Percentiles rank a stretch among this genome's conserved stretches.
These are phyloP conservation scores for Origma solitaria DNA, from an alignment of 2,113 vertebrate species.

Conservation along the genomic window DNA sequence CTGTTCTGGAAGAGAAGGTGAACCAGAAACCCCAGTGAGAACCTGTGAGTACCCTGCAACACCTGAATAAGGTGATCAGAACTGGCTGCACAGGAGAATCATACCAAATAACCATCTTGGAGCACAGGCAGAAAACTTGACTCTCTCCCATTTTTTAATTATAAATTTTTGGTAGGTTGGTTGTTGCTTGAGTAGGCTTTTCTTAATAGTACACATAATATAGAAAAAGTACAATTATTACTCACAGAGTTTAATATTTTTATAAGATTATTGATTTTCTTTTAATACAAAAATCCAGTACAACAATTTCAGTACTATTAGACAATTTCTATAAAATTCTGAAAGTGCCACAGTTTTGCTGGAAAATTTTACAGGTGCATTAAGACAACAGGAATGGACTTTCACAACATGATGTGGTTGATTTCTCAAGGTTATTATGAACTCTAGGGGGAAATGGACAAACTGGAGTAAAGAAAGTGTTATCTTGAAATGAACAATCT, in stretches of 20 bases:
- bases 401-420: neutral
- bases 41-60: fast-evolving
- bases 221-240: neutral
- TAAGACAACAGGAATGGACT: neutral
- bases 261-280: neutral
- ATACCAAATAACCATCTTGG: neutral
- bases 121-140: neutral
- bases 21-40: neutral
- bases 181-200: neutral
- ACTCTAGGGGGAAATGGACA: neutral
- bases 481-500: neutral
- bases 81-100: neutral
- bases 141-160: neutral
- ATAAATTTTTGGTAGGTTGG: neutral
- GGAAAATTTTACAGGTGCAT: neutral
- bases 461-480: neutral
- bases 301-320: neutral
- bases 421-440: neutral
- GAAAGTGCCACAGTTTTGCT: neutral
- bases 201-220: neutral
- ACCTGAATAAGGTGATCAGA: neutral
- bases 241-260: neutral
- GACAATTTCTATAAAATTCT: neutral
- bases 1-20: neutral
- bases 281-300: neutral